Conservation (phyloP, 1,140 invertebrate species). For the Eumeta japonica region DNA sequence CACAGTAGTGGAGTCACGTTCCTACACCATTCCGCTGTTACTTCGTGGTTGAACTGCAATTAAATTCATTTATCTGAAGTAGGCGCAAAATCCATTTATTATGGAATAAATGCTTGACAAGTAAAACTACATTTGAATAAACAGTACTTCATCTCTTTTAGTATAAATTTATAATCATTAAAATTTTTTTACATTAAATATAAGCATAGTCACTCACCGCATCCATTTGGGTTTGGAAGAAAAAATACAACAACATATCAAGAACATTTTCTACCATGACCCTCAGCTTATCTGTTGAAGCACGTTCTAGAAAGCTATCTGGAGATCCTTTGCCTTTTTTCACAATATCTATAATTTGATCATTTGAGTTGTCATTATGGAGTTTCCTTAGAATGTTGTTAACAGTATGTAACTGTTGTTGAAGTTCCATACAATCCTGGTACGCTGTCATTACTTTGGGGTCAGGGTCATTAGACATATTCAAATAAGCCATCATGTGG, state of each 20-base stretch:
- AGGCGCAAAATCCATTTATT: not conserved
- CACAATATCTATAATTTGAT: slow-evolving; percentile 28
- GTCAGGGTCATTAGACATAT: slow-evolving; percentile 64
- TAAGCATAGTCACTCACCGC: slow-evolving; percentile 24
- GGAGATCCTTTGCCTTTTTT: slow-evolving; percentile 31
- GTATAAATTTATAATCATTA: no score
- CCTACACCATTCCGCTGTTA: slow-evolving; percentile 27
- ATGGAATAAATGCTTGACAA: no score
- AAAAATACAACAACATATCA: slow-evolving; percentile 73
- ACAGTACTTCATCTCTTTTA: no score
- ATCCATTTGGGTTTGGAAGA: slow-evolving; percentile 63
- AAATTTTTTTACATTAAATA: slow-evolving; percentile 1
- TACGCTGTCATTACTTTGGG: slow-evolving; percentile 76
- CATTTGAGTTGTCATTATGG: slow-evolving; percentile 23
- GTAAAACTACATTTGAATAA: slow-evolving; percentile 1
- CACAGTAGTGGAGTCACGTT: slow-evolving; percentile 36
- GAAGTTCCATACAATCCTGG: slow-evolving; percentile 63
- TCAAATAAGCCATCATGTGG: slow-evolving; percentile 78
- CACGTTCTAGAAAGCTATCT: slow-evolving; percentile 56
- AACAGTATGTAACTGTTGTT: slow-evolving; percentile 50
- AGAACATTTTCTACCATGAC: slow-evolving; percentile 77
- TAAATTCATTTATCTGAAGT: not conserved
- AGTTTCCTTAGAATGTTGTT: slow-evolving; percentile 41
- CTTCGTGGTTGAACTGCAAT: slow-evolving; percentile 25
- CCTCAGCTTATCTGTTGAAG: slow-evolving; percentile 75